Base-by-base conservation (phyloP, 1,140 invertebrate genomes). In the Lasaia peninsularis region DNA sequence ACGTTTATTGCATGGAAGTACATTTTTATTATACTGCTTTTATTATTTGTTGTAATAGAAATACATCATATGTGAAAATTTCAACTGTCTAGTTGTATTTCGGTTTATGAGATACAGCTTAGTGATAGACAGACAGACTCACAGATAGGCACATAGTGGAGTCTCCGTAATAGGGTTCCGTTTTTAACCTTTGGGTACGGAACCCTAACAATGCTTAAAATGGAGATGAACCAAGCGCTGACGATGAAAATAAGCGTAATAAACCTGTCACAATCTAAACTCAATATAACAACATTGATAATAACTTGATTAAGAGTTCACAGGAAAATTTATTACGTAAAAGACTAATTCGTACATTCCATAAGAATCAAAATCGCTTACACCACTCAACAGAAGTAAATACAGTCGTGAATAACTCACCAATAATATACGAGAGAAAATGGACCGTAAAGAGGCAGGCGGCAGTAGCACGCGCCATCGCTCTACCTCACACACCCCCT, bases 371-470 rank as follows among this genome's bases (percentile, higher is more conserved):
- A 60, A 65, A 49, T 69, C 33, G 60, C 58, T 60, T 58, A 56
- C 52, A 55, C 34, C 35, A n/a, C 50, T 57, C 32, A 37, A 40
- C 28, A 44, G 50, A 62, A 58, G 20, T 52, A 21, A 49, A 49
- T 40, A 44, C 53, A 55, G 53, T 48, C 61, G 56, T 52, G 55
- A 60, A 61, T 63, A 63, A 75, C 84, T 86, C 63, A 87, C 84
- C 76, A 69, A 84, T 84, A 71, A 87, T 79, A 60, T 71, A 87
- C 34, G 78, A 82, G 62, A 87, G 78, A 73, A 87, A 87, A 78
- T 86, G 75, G 62, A 78, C 75, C 51, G 78, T 84, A 67, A 87
- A 85, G 66, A 87, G 75, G 71, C 73, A 83, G 70, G 75, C 77
- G 59, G 73, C 69, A 53, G 71, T 66, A 59, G 69, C 64, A 58